These are phyloP conservation scores for Dasypogon diadema DNA, from an alignment of 2,888 invertebrate genomes.

Conservation along the genomic window DNA sequence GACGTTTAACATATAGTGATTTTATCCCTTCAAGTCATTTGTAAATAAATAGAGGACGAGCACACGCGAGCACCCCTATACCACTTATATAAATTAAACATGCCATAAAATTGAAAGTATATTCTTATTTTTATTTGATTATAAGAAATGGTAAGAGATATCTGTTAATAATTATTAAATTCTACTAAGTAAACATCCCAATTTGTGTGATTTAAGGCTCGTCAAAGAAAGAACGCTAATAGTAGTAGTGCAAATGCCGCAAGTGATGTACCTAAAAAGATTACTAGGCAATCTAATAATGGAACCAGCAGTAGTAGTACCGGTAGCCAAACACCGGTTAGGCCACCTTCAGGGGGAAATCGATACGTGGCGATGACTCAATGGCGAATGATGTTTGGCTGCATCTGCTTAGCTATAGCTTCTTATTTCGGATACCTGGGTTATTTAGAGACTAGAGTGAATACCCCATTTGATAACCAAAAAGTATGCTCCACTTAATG, in stretches of 20 bases:
- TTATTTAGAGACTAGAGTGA: conserved; percentile 88
- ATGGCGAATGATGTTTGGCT: conserved; percentile 76
- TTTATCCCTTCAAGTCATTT: neutral
- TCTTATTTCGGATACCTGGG: conserved; percentile 83
- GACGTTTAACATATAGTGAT: neutral
- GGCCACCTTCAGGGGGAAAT: conserved; percentile 5
- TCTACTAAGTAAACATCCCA: neutral
- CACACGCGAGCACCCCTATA: too few relatives aligned
- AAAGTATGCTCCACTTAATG: conserved; percentile 71
- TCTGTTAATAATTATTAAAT: neutral
- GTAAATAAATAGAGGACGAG: conserved; percentile 8
- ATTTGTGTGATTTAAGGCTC: conserved; percentile 38
- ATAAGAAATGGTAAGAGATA: neutral
- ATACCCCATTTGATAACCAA: conserved; percentile 83
- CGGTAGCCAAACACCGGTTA: conserved; percentile 63
- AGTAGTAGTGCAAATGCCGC: neutral
- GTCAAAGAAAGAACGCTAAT: conserved; percentile 51
- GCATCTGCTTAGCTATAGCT: conserved; percentile 76
- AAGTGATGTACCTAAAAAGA: conserved; percentile 8
- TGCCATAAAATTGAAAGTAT: conserved; percentile 5
- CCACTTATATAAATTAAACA: conserved; percentile 9
- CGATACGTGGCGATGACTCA: conserved; percentile 62
- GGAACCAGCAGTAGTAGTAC: conserved; percentile 67
- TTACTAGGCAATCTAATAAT: conserved; percentile 18
- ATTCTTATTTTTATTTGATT: conserved; percentile 5